Base-by-base conservation (phyloP, 1,140 invertebrate genomes). In the Physella acuta region DNA sequence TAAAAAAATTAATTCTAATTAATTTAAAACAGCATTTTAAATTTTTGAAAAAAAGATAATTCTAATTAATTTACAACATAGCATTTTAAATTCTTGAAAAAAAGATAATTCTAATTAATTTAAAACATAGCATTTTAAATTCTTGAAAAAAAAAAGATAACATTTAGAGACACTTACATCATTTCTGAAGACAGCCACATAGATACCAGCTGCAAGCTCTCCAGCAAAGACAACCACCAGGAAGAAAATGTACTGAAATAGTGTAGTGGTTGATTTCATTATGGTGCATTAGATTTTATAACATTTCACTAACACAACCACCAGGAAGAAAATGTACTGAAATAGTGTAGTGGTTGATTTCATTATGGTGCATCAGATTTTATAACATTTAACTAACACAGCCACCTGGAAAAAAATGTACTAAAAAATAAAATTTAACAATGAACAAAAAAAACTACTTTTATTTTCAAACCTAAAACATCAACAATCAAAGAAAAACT, bases 321-420 rank as follows among this genome's bases (percentile, higher is more conserved):
- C 85, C 76, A 93, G 87, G 71, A 91, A 89, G 67, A 91, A 86
- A 69, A 91, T 91, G 80, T 93, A 93, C 85, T 86, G 56, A 73
- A 75, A 81, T n/a, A n/a, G n/a, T n/a, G n/a, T n/a, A n/a, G n/a
- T n/a, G n/a, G n/a, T n/a, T n/a, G n/a, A n/a, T n/a, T n/a, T n/a
- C n/a, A n/a, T n/a, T n/a, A n/a, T n/a, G n/a, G n/a, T n/a, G n/a
- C n/a, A n/a, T n/a, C n/a, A n/a, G n/a, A n/a, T n/a, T n/a, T n/a
- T n/a, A n/a, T n/a, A n/a, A n/a, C n/a, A n/a, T n/a, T n/a, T n/a
- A n/a, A n/a, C 83, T 72, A 93, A 82, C 74, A 93, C 89, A 20
- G 91, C 73, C 20, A 92, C 85, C 76, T 93, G 87, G 71, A 91
- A 89, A 67, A 91, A 86, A 69, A 91, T 91, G 80, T 93, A 93